Evolutionary conservation across 2,113 vertebrate species (phyloP).

Genomic region (Cottus gobio): DNA sequence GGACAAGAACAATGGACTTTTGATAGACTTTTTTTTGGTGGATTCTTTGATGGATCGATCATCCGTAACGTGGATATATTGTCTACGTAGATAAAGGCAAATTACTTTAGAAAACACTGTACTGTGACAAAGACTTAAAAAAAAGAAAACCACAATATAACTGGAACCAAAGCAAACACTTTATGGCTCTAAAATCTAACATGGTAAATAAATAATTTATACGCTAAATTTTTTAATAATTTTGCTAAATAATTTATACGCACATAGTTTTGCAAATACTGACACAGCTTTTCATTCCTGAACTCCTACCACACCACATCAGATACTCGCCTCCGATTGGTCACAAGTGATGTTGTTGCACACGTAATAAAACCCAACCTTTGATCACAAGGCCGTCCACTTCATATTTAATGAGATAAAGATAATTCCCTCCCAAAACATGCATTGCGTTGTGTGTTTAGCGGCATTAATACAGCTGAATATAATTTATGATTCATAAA

Average conservation of each 20-base stretch:
- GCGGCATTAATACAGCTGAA: not conserved
- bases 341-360: not conserved
- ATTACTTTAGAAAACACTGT: no score
- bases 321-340: conserved; percentile 4
- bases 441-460: not conserved
- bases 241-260: not conserved
- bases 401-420: conserved; percentile 13
- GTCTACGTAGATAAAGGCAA: no score
- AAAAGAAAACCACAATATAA: no score
- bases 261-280: not conserved
- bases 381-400: conserved; percentile 1
- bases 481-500: not conserved
- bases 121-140: no score
- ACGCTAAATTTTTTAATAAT: no score
- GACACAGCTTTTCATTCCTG: not conserved
- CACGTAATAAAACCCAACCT: conserved; percentile 32
- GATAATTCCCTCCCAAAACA: no score
- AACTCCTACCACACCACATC: not conserved
- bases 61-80: no score
- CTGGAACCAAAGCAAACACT: not conserved
- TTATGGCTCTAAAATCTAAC: not conserved
- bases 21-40: no score
- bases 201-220: not conserved
- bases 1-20: no score
- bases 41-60: no score